Evolutionary conservation across 2,113 vertebrate species (phyloP).

Genomic region (Edolisoma coerulescens): DNA sequence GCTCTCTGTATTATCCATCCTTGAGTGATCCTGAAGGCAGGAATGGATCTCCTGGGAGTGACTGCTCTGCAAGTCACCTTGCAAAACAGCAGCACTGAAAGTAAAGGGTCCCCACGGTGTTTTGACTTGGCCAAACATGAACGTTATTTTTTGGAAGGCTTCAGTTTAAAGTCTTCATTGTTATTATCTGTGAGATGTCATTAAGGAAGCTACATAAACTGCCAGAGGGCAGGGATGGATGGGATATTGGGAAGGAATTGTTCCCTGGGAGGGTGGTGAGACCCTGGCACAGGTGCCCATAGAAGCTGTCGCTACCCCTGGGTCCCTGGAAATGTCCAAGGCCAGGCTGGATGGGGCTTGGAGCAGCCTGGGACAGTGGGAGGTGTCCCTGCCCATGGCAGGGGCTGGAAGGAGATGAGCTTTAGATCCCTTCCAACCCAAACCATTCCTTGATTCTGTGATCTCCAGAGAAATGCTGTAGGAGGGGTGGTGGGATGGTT

Average conservation of each 20-base stretch:
- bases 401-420: not conserved
- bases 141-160: not conserved
- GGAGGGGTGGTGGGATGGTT: not conserved
- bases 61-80: not conserved
- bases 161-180: not conserved
- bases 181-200: not conserved
- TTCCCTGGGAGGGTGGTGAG: accelerated
- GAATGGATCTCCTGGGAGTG: not conserved
- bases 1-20: not conserved
- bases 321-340: not conserved
- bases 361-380: not conserved
- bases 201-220: not conserved
- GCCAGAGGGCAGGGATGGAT: not conserved
- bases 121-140: not conserved
- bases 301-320: not conserved
- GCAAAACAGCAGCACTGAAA: not conserved
- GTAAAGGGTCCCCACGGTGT: accelerated
- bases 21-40: not conserved
- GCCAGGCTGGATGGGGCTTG: not conserved
- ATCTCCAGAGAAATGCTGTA: not conserved
- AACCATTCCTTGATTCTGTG: not conserved
- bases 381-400: not conserved
- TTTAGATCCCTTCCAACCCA: not conserved
- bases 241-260: not conserved
- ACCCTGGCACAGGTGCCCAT: not conserved